Evolutionary conservation across 1,140 invertebrate species (phyloP).

Genomic region (Cydia fagiglandana): DNA sequence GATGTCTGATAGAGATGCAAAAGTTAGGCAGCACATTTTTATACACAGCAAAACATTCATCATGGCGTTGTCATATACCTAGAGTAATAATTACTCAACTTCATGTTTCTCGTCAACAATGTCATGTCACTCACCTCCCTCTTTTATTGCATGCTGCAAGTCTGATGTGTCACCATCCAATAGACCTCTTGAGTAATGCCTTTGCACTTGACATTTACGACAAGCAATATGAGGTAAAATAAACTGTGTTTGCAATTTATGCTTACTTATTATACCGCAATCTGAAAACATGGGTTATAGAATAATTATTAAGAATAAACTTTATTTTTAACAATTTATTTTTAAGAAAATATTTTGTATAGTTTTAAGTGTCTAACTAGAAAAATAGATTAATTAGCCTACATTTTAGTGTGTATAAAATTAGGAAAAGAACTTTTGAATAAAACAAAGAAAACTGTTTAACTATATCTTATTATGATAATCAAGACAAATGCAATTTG

Average conservation of each 20-base stretch:
- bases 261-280: neutral
- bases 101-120: neutral
- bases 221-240: neutral
- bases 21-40: neutral
- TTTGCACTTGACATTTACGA: constrained; percentile 25
- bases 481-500: too few species aligned
- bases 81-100: neutral
- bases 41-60: neutral
- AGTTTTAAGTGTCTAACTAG: too few species aligned
- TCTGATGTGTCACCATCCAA: constrained; percentile 37
- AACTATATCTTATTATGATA: too few species aligned
- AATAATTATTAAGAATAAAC: neutral
- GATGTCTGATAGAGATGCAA: neutral
- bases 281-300: neutral
- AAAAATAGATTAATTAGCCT: too few species aligned
- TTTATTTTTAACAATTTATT: too few species aligned
- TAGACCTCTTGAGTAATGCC: constrained; percentile 44
- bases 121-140: constrained; percentile 38
- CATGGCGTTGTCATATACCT: neutral
- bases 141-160: constrained; percentile 35
- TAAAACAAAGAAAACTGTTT: too few species aligned
- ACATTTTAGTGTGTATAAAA: too few species aligned
- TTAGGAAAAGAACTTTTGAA: too few species aligned
- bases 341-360: too few species aligned
- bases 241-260: neutral